Evolutionary conservation across 2,113 vertebrate genomes (phyloP).

Genomic region (Gavialis gangeticus): DNA sequence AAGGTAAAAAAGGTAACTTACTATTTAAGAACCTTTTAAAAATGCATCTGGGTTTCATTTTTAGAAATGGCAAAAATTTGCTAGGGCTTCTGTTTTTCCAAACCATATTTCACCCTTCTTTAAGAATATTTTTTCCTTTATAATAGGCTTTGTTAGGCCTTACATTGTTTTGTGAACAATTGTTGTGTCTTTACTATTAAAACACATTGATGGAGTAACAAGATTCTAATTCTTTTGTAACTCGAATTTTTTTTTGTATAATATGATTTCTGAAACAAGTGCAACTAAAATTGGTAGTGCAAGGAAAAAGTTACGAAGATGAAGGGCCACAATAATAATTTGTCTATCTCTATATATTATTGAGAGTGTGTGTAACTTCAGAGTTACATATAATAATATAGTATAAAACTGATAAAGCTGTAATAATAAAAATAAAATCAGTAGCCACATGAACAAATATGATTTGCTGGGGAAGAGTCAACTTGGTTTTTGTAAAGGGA

Average conservation of each 20-base stretch:
- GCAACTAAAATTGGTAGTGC: not conserved
- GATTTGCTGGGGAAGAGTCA: too few relatives aligned
- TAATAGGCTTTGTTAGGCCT: not conserved
- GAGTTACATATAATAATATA: not conserved
- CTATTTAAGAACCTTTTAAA: not conserved
- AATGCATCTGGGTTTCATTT: not conserved
- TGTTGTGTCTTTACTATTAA: not conserved
- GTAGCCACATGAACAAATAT: too few relatives aligned
- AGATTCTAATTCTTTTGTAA: too few relatives aligned
- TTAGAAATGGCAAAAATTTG: not conserved
- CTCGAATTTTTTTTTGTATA: too few relatives aligned
- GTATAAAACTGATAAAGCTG: too few relatives aligned
- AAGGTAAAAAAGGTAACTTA: not conserved
- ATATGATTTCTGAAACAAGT: not conserved
- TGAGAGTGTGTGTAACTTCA: not conserved
- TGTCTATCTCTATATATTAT: too few relatives aligned
- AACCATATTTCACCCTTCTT: not conserved
- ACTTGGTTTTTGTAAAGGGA: too few relatives aligned
- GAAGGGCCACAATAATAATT: not conserved
- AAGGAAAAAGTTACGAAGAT: not conserved
- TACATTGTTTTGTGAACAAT: not conserved
- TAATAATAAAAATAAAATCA: too few relatives aligned
- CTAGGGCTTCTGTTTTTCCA: not conserved
- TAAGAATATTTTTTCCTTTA: not conserved
- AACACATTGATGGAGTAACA: too few relatives aligned